phyloP scores from a whole-genome alignment of 2,797 vertebrate species.

The Pangasius mekongensis region DNA sequence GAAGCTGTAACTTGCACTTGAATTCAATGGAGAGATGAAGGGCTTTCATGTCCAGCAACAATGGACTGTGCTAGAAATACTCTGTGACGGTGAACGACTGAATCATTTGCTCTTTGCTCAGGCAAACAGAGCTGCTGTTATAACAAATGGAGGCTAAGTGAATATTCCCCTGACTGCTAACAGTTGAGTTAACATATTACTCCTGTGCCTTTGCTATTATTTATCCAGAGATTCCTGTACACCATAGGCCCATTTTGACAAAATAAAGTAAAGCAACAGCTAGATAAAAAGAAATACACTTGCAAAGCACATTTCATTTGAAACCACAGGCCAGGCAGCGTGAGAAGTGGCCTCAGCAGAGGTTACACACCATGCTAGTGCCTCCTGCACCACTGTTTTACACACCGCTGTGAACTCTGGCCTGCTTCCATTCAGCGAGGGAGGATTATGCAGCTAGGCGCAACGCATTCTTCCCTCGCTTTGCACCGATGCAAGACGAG shows the following conservation, averaged over 20 bases:
- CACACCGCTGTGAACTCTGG: conserved; percentile 69
- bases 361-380: conserved; percentile 65
- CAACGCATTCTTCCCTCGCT: conserved; percentile 67
- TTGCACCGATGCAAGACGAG: conserved; percentile 33
- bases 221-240: background rate
- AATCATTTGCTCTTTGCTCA: conserved; percentile 46
- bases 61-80: conserved; percentile 23
- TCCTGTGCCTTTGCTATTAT: conserved; percentile 15
- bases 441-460: conserved; percentile 72
- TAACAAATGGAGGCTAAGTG: conserved; percentile 37
- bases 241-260: background rate
- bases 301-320: conserved; percentile 46
- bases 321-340: conserved; percentile 49
- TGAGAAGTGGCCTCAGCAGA: conserved; percentile 63
- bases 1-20: conserved; percentile 55
- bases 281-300: background rate
- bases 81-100: conserved; percentile 37
- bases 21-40: conserved; percentile 42
- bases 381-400: conserved; percentile 66
- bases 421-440: conserved; percentile 73
- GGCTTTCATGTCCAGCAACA: conserved; percentile 41
- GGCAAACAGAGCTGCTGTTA: conserved; percentile 44
- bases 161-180: conserved; percentile 46
- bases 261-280: background rate
- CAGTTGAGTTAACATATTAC: conserved; percentile 41